Evolutionary conservation across 2,113 vertebrate species (phyloP), one percentile per base, ranked within the genome.

Genomic region (Ia io): DNA sequence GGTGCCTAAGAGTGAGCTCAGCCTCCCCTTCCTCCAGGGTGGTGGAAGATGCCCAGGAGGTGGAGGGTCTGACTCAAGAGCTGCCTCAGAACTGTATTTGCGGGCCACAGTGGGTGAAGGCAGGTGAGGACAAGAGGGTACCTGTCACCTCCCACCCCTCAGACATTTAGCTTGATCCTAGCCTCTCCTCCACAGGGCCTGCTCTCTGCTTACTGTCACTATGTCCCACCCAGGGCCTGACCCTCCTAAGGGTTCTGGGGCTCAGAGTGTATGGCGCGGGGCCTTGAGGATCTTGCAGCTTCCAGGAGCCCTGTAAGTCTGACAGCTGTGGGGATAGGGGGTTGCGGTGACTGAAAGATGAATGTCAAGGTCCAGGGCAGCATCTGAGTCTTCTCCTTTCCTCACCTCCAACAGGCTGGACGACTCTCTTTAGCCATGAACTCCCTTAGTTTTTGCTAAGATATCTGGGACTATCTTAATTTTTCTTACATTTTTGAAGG

Each of bases 1-100:
- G 35, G 37, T 11, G 18, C 42, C 82, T 77, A 20, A n/a, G 37
- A 30, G 17, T 74, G 71, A 97, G 51, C 35, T 71, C 56, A 74
- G 30, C 12, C 47, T 71, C 63, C 23, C 9, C 18, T 94, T 95
- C 44, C 53, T 96, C 70, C 84, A 99, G 99, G 76, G 96, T 98
- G 70, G 96, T 98, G 18, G 98, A 95, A 85, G 73, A 87, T 32
- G 49, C 30, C 67, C 84, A n/a, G 13, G 84, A 91, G 77, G 18
- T 42, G 1, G 23, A 71, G 16, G 87, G 37, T 91, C 30, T 71
- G 96, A 88, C 93, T 95, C 98, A 97, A 69, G 80, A 95, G 77
- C 97, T 96, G 69, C 98, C 98, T 95, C 97, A 91, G 94, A 98
- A 37, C n/a, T 83, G 37, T 96, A 95, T 97, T 80, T 98, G 97